Evolutionary conservation across 2,888 invertebrate genomes (phyloP).

Genomic region (Biston betularia): DNA sequence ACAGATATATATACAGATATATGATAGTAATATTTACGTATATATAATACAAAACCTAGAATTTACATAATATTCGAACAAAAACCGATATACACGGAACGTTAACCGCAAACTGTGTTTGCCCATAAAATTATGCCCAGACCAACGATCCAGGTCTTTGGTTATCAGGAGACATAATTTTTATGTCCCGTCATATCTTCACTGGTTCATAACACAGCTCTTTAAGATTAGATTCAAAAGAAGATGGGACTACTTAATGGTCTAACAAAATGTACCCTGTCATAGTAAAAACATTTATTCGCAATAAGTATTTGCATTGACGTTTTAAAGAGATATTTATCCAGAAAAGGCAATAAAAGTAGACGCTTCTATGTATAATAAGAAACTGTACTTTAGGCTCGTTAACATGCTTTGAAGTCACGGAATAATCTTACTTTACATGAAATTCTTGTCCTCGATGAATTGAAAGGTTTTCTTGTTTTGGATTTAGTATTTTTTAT

Average conservation of each 20-base stretch:
- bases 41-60: neutral
- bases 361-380: neutral
- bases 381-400: neutral
- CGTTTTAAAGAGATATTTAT: neutral
- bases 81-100: conserved; percentile 7
- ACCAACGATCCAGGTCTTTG: neutral
- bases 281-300: neutral
- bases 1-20: too few species aligned
- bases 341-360: neutral
- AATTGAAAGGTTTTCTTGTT: conserved; percentile 9
- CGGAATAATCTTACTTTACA: neutral
- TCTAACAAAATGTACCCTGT: neutral
- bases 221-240: conserved; percentile 11
- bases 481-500: neutral
- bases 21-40: neutral
- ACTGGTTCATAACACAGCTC: conserved; percentile 9
- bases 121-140: neutral
- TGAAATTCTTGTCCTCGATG: neutral
- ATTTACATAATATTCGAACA: neutral
- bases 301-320: neutral
- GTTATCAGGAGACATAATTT: conserved; percentile 18
- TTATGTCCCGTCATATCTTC: conserved; percentile 16
- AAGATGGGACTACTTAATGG: neutral
- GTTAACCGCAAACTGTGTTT: neutral
- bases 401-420: neutral